Percentiles rank a stretch among this genome's conserved stretches.
Conservation (phyloP, 1,140 invertebrate genomes). For the Medauroidea extradentata region DNA sequence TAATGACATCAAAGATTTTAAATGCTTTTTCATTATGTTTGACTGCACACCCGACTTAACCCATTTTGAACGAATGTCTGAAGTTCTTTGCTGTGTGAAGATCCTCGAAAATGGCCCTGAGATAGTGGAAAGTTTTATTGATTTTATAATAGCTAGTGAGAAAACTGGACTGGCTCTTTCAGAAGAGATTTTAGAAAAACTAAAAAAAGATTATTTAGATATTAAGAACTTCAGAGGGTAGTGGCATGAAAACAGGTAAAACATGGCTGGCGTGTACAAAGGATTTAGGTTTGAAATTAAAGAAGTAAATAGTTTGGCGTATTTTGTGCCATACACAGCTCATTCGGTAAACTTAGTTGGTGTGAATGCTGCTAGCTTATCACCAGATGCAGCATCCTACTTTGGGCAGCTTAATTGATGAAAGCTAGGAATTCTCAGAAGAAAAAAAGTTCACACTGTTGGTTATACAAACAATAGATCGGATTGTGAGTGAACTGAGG, state of each 20-base stretch:
- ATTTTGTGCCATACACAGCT: constrained; percentile 16
- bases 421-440: constrained; percentile 3
- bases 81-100: constrained; percentile 16
- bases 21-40: constrained; percentile 21
- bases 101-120: background rate
- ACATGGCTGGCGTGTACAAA: constrained; percentile 21
- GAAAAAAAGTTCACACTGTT: constrained; percentile 2
- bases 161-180: constrained; percentile 15
- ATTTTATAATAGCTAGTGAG: constrained; percentile 14
- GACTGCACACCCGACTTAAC: constrained; percentile 19
- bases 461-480: constrained; percentile 1
- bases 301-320: constrained; percentile 7
- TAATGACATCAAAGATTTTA: constrained; percentile 26
- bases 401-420: constrained; percentile 3
- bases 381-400: background rate
- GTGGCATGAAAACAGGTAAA: constrained; percentile 19
- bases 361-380: constrained; percentile 13
- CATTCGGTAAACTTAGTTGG: constrained; percentile 34
- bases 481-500: constrained; percentile 1
- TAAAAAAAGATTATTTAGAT: constrained; percentile 18
- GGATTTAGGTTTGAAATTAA: constrained; percentile 17
- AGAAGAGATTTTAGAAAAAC: constrained; percentile 17
- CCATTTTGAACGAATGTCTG: constrained; percentile 17
- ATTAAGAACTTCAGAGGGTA: constrained; percentile 18
- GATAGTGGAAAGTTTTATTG: constrained; percentile 19